phyloP scores from a whole-genome alignment of 2,888 invertebrate species.

The Leucophora obtusa region DNA sequence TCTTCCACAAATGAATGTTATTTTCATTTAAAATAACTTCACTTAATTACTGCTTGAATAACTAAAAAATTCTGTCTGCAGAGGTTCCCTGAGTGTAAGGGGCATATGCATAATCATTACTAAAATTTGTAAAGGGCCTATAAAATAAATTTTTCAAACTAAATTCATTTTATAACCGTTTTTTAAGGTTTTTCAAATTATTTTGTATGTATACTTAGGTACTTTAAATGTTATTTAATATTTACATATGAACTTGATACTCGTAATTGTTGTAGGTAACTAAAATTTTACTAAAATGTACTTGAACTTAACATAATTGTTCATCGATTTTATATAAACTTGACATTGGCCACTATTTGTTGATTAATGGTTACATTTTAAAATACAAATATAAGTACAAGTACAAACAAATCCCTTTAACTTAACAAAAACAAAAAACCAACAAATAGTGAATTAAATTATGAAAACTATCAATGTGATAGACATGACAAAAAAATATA shows the following conservation, averaged over 20 bases:
- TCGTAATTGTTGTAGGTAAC: constrained; percentile 23
- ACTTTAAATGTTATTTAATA: constrained; percentile 7
- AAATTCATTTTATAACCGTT: too few relatives aligned
- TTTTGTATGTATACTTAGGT: too few relatives aligned
- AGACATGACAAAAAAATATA: constrained; percentile 1
- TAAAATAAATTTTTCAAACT: too few relatives aligned
- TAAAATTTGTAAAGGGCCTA: too few relatives aligned
- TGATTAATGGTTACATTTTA: constrained; percentile 12
- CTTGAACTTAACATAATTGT: constrained; percentile 42
- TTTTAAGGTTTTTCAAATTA: too few relatives aligned
- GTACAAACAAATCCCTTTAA: constrained; percentile 2
- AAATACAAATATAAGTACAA: not conserved
- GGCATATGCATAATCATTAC: too few relatives aligned
- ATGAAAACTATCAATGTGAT: constrained; percentile 29
- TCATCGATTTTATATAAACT: constrained; percentile 29
- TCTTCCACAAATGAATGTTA: too few relatives aligned
- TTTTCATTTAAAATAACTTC: too few relatives aligned
- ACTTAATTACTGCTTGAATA: too few relatives aligned
- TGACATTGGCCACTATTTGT: constrained; percentile 40
- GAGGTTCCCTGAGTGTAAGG: too few relatives aligned
- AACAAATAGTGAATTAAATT: constrained; percentile 22
- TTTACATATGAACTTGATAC: constrained; percentile 46
- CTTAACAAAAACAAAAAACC: not conserved
- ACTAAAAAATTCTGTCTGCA: too few relatives aligned
- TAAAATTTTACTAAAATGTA: not conserved